Percentiles rank a stretch among this genome's conserved stretches.
These are phyloP conservation scores for Aelia acuminata DNA, from an alignment of 2,888 invertebrate species.

Conservation along the genomic window DNA sequence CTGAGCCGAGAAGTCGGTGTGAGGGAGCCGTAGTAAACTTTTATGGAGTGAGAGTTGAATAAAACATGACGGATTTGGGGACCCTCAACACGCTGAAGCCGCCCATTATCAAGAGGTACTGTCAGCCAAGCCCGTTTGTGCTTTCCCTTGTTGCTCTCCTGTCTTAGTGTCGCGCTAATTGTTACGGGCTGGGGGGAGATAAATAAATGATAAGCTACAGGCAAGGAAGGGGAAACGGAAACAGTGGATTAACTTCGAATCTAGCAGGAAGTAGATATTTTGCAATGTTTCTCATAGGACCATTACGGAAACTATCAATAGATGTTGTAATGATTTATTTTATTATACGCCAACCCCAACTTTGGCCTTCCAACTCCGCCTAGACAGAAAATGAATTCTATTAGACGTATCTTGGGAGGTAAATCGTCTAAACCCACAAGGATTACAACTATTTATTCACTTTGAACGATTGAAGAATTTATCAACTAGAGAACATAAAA, in stretches of 20 bases:
- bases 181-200: not conserved
- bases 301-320: too few species aligned
- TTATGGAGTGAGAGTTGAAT: conserved; percentile 44
- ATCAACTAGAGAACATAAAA: too few species aligned
- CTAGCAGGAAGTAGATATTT: not conserved
- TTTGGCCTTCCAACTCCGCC: too few species aligned
- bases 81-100: not conserved
- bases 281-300: too few species aligned
- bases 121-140: not conserved
- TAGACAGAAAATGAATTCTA: too few species aligned
- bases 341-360: too few species aligned
- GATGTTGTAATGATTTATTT: too few species aligned
- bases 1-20: conserved; percentile 21
- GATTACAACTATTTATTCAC: too few species aligned
- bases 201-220: not conserved
- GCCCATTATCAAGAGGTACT: not conserved
- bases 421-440: too few species aligned
- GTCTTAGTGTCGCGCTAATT: not conserved
- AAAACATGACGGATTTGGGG: conserved; percentile 44
- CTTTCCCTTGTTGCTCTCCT: not conserved
- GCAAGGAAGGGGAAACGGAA: not conserved
- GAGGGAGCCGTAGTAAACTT: conserved; percentile 28
- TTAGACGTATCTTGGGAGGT: too few species aligned
- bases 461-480: too few species aligned
- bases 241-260: not conserved